Evolutionary conservation across 2,888 invertebrate genomes (phyloP), one percentile per base, ranked within the genome.

Genomic region (Lasiommata megera): DNA sequence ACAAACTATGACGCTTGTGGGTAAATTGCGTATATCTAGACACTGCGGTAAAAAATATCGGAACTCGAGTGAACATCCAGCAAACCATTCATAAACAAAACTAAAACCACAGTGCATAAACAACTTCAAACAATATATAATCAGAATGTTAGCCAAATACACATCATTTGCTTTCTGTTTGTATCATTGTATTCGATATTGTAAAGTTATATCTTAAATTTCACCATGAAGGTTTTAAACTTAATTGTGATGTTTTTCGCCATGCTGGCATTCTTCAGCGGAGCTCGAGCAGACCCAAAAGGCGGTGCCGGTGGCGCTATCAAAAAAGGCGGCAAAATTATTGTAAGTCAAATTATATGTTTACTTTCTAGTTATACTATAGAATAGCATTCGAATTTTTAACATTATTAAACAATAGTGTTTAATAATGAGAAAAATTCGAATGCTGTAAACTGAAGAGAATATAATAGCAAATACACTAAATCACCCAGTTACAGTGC

Each of bases 271-370:
- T 11, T 46, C 1, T 54, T 71, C 12, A 41, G 71, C 11, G 43
- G 66, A 5, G 56, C 64, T 9, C 56, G 1, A 54, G 47, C 66
- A 11, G 11, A 34, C 34, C 34, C 34, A 3, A 34, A 34, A 69
- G 14, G 69, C 68, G 5, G 70, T 69, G 14, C 77, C 75, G 0
- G 71, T 65, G 69, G 65, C 37, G 71, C 66, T 3, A 67, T 76
- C 31, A 73, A 69, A 57, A 76, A 73, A 58, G 73, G 73, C 7
- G 75, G 72, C 1, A 56, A 73, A 71, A 55, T 69, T 53, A 61
- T 73, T 58, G 73, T 75, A 63, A 73, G 75, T 75, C 62, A 38
- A 41, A 37, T 23, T 34, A 34, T 11, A 11, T 34, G n/a, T n/a
- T n/a, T n/a, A n/a, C n/a, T n/a, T n/a, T n/a, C n/a, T n/a, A n/a